Evolutionary conservation across 2,797 vertebrate species (phyloP).

Genomic region (Pelodytes ibericus): DNA sequence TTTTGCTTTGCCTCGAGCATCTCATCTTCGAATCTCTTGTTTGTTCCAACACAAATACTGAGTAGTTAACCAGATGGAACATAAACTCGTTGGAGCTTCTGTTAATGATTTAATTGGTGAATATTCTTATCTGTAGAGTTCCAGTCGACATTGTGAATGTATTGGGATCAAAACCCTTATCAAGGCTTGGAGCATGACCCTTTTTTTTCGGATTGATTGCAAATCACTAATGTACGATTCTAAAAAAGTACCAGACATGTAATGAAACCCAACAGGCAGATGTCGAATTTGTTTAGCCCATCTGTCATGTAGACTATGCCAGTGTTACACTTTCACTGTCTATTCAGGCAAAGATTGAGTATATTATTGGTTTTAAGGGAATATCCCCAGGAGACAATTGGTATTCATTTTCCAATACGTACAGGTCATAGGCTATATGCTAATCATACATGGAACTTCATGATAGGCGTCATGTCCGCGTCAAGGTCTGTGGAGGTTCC

Average conservation of each 20-base stretch:
- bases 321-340: neutral
- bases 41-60: conserved; percentile 44
- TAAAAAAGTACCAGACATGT: conserved; percentile 8
- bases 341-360: neutral
- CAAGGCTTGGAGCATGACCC: neutral
- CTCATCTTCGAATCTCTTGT: neutral
- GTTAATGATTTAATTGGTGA: conserved; percentile 14
- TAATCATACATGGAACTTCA: too few relatives aligned
- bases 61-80: conserved; percentile 27
- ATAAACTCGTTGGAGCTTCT: conserved; percentile 6
- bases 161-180: neutral
- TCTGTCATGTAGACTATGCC: conserved; percentile 27
- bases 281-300: conserved; percentile 12
- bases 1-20: conserved; percentile 17
- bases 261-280: conserved; percentile 28
- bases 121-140: conserved; percentile 10
- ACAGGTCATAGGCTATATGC: too few relatives aligned
- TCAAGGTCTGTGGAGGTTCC: too few relatives aligned
- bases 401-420: too few relatives aligned
- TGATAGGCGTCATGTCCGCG: too few relatives aligned
- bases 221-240: neutral
- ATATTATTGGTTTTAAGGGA: neutral
- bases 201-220: neutral
- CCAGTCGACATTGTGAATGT: conserved; percentile 1
- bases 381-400: too few relatives aligned